phyloP scores from a whole-genome alignment of 1,140 invertebrate genomes.

The Papilio polytes region DNA sequence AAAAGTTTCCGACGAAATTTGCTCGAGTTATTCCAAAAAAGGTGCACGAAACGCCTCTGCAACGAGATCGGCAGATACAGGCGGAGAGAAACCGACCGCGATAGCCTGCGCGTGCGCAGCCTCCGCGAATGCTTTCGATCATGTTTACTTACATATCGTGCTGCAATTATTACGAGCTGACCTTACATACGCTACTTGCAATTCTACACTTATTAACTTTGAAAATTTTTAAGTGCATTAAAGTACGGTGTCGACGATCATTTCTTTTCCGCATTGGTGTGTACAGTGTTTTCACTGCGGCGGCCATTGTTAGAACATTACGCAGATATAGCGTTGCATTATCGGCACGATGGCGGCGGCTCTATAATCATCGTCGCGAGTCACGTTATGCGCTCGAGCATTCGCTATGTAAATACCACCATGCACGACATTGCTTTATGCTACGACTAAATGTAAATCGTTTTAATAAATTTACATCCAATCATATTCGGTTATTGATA shows the following conservation, averaged over 20 bases:
- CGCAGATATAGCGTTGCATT: constrained; percentile 63
- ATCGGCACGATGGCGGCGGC: constrained; percentile 66
- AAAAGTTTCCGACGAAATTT: constrained; percentile 81
- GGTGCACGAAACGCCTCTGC: constrained; percentile 70
- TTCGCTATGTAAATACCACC: constrained; percentile 70
- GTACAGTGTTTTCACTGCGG: constrained; percentile 58
- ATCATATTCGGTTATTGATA: constrained; percentile 22
- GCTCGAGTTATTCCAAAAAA: constrained; percentile 82
- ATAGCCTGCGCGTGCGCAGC: constrained; percentile 61
- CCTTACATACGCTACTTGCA: constrained; percentile 36
- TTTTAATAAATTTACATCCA: constrained; percentile 54
- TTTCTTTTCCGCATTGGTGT: constrained; percentile 61
- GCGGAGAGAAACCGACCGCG: constrained; percentile 78
- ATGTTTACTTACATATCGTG: constrained; percentile 49
- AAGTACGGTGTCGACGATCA: constrained; percentile 46
- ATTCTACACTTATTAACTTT: constrained; percentile 38
- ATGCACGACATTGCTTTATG: constrained; percentile 58
- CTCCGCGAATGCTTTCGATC: constrained; percentile 56
- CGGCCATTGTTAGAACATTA: constrained; percentile 68
- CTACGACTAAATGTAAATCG: constrained; percentile 54
- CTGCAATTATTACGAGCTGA: constrained; percentile 50
- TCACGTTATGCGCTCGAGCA: constrained; percentile 65
- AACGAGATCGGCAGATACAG: constrained; percentile 70
- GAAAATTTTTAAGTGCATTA: constrained; percentile 50
- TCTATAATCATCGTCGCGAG: constrained; percentile 68